Conservation (phyloP, 1,140 invertebrate genomes). For the Eriosoma lanigerum region DNA sequence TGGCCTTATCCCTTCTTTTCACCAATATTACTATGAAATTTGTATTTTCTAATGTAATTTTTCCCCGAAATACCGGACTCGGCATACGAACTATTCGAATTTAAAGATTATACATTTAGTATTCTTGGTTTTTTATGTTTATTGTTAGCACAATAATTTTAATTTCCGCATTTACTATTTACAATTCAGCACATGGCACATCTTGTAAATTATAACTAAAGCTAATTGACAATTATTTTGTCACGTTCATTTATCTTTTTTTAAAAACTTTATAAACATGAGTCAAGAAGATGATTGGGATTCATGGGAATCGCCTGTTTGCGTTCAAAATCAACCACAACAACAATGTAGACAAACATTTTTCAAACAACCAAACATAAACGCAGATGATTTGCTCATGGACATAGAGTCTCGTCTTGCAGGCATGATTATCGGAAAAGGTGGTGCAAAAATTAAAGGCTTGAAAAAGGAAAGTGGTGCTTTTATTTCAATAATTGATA, state of each 20-base stretch:
- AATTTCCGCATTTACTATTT: no score
- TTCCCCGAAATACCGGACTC: no score
- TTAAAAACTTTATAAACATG: conserved; percentile 6
- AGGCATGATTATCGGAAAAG: conserved; percentile 65
- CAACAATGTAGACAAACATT: background rate
- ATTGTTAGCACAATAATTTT: no score
- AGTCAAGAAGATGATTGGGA: conserved; percentile 29
- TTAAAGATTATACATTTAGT: no score
- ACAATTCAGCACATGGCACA: no score
- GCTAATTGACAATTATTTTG: background rate
- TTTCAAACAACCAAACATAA: background rate
- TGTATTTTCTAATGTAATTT: no score
- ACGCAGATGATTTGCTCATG: conserved; percentile 1
- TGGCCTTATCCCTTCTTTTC: background rate
- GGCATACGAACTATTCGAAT: no score
- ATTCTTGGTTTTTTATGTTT: no score
- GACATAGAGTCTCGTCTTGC: conserved; percentile 57
- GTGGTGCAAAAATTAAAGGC: conserved; percentile 74
- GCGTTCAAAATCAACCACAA: background rate
- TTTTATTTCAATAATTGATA: conserved; percentile 61
- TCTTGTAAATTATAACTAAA: no score
- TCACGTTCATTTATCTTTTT: background rate
- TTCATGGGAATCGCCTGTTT: background rate
- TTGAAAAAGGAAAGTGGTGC: conserved; percentile 66
- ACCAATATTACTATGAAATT: background rate